Percentiles rank a stretch among this genome's conserved stretches.
These are phyloP conservation scores for Apodemus sylvaticus DNA, from an alignment of 2,113 vertebrate species.

Conservation along the genomic window DNA sequence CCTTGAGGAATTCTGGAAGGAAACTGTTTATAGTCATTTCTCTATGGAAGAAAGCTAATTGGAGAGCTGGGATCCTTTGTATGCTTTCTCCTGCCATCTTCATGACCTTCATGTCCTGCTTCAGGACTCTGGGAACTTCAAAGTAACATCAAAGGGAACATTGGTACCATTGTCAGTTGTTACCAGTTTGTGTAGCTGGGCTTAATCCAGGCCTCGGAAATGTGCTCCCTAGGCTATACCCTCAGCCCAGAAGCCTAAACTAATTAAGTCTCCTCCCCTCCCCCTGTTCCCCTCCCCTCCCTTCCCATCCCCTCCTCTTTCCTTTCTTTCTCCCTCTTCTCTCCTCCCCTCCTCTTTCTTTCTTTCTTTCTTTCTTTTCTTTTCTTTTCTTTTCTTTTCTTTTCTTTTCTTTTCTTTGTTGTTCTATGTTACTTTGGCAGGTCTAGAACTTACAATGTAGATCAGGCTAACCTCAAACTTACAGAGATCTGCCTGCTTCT, in stretches of 20 bases:
- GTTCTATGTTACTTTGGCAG: background rate
- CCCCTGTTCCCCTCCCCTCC: no score
- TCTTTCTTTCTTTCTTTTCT: no score
- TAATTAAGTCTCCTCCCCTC: background rate
- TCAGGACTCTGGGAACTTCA: background rate
- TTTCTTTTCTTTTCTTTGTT: no score
- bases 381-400: rapidly evolving
- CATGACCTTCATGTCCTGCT: background rate
- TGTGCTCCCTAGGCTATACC: background rate
- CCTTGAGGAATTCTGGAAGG: conserved; percentile 30
- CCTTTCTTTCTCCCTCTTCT: rapidly evolving
- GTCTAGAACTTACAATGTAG: background rate
- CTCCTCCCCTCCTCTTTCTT: rapidly evolving
- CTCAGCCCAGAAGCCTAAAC: background rate
- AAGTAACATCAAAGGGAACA: background rate
- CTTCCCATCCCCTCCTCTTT: rapidly evolving
- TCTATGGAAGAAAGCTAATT: conserved; percentile 33
- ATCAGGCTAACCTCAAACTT: background rate
- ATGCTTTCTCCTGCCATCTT: conserved; percentile 8
- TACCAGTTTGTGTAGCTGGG: background rate
- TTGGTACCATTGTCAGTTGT: background rate
- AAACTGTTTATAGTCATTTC: conserved; percentile 41
- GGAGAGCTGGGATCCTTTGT: conserved; percentile 31
- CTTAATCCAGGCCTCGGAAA: background rate
- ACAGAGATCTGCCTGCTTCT: background rate